Percentiles rank a stretch among this genome's conserved stretches.
Evolutionary conservation across 2,113 vertebrate species (phyloP).

Genomic region (Corythaixoides concolor): DNA sequence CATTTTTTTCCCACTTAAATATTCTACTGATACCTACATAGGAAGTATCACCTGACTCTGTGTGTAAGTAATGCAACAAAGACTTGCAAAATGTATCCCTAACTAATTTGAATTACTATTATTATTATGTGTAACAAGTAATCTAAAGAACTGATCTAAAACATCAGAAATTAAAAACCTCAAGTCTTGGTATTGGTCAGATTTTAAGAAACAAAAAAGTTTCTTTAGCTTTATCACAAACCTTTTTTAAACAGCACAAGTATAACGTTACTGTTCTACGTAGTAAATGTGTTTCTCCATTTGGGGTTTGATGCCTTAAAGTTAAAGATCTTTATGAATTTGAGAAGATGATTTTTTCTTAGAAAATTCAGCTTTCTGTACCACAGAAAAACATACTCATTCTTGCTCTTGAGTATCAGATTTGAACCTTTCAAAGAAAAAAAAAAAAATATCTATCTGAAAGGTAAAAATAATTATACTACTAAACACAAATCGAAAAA

Average conservation of each 20-base stretch:
- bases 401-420: not conserved
- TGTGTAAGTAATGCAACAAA: not conserved
- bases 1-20: not conserved
- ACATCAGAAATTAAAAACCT: not conserved
- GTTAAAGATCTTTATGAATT: not conserved
- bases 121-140: not conserved
- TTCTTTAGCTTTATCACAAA: not conserved
- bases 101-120: not conserved
- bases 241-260: not conserved
- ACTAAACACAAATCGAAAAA: not conserved
- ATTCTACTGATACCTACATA: not conserved
- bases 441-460: not conserved
- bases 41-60: not conserved
- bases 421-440: not conserved
- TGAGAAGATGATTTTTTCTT: not conserved
- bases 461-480: not conserved
- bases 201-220: not conserved
- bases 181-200: not conserved
- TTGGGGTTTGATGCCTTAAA: not conserved
- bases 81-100: not conserved
- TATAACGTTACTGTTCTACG: not conserved
- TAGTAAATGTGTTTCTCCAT: not conserved
- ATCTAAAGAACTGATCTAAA: not conserved
- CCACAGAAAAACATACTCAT: not conserved
- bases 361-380: not conserved